Percentiles rank a stretch among this genome's conserved stretches.
Evolutionary conservation across 1,140 invertebrate genomes (phyloP).

Genomic region (Drosophila micromelanica): DNA sequence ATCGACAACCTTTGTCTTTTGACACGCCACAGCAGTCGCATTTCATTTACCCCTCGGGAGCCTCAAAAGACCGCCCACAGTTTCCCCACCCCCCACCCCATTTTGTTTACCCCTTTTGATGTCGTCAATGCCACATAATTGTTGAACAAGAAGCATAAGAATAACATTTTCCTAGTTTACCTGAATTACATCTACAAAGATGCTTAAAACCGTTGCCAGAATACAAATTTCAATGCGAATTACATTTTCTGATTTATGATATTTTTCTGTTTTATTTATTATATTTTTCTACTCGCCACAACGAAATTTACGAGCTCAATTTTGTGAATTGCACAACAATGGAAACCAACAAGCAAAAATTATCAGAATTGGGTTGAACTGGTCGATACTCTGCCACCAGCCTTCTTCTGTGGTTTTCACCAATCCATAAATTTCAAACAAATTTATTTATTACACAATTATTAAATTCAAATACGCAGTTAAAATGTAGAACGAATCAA

Average conservation of each 20-base stretch:
- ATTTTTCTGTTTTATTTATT: slow-evolving; percentile 49
- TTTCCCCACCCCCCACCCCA: not conserved
- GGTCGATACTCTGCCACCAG: not conserved
- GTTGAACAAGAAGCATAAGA: not conserved
- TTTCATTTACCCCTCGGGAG: slow-evolving; percentile 34
- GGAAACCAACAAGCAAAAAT: slow-evolving; percentile 4
- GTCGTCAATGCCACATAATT: slow-evolving; percentile 27
- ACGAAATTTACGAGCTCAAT: slow-evolving; percentile 39
- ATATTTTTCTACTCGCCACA: slow-evolving; percentile 35
- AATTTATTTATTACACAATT: no score
- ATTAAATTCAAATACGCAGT: no score
- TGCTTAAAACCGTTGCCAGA: slow-evolving; percentile 1
- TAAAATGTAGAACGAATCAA: no score
- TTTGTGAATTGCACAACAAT: slow-evolving; percentile 11
- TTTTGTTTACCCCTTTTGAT: slow-evolving; percentile 20
- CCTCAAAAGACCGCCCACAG: not conserved
- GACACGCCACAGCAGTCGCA: slow-evolving; percentile 27
- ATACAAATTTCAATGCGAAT: slow-evolving; percentile 32
- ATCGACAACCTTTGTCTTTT: slow-evolving; percentile 44
- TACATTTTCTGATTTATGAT: slow-evolving; percentile 45
- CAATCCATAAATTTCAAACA: not conserved
- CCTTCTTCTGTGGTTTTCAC: no score
- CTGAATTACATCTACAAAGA: not conserved
- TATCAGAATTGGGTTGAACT: not conserved
- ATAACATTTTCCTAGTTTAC: not conserved